Evolutionary conservation across 2,888 invertebrate species (phyloP).

Genomic region (Ophonus ardosiacus): DNA sequence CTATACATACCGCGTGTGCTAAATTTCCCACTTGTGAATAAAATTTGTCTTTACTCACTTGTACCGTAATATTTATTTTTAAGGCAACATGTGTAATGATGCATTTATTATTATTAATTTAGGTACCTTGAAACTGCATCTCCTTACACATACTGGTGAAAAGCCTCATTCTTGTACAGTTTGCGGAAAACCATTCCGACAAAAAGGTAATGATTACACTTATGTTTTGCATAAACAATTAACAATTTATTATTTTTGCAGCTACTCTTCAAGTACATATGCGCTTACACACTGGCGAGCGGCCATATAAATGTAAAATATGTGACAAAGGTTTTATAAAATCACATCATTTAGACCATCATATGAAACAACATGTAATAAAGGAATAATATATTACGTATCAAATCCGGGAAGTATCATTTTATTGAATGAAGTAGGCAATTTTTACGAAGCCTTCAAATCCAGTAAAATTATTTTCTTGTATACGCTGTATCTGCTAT

Average conservation of each 20-base stretch:
- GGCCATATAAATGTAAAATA: constrained; percentile 64
- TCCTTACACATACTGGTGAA: constrained; percentile 1
- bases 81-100: too few species aligned
- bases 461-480: too few species aligned
- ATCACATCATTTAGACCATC: constrained; percentile 30
- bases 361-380: constrained; percentile 11
- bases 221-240: background rate
- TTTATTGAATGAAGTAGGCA: too few species aligned
- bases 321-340: constrained; percentile 64
- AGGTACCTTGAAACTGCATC: background rate
- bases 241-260: background rate
- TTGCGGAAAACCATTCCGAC: constrained; percentile 65
- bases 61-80: too few species aligned
- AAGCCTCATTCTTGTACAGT: constrained; percentile 64
- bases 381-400: background rate
- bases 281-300: constrained; percentile 62
- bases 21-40: too few species aligned
- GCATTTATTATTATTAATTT: too few species aligned
- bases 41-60: too few species aligned
- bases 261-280: constrained; percentile 25
- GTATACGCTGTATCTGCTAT: too few species aligned
- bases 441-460: too few species aligned
- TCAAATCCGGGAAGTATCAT: background rate
- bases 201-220: constrained; percentile 24
- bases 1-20: too few species aligned